Evolutionary conservation across 64 coral and sea anemone genomes (phyloP).

Genomic region (Hydrozoanthus tunicans): DNA sequence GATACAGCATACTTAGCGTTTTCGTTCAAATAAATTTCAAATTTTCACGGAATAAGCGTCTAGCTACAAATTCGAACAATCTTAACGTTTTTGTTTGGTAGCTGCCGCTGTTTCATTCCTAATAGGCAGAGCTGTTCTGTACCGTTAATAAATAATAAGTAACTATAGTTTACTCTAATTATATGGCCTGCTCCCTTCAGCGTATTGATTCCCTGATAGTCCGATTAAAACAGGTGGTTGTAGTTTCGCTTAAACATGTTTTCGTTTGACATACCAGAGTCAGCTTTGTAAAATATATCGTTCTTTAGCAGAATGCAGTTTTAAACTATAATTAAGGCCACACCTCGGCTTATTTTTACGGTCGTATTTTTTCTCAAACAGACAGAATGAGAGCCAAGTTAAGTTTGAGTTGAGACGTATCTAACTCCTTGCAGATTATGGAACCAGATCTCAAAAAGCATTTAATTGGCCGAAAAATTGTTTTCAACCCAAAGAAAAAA

Average conservation of each 20-base stretch:
- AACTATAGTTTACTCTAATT: neutral
- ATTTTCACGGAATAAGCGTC: neutral
- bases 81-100: neutral
- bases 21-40: neutral
- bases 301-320: neutral
- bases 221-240: neutral
- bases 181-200: conserved; percentile 14
- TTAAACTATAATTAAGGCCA: neutral
- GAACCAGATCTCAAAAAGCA: neutral
- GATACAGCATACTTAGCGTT: neutral
- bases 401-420: neutral
- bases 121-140: neutral
- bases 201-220: neutral
- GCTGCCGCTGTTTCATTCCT: neutral
- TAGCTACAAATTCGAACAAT: no score
- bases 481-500: neutral
- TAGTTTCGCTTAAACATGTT: conserved; percentile 27
- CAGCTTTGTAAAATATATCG: conserved; percentile 16
- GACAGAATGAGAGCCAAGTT: neutral
- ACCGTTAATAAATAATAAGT: conserved; percentile 37
- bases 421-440: neutral
- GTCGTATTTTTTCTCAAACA: neutral
- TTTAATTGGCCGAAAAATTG: neutral
- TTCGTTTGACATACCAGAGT: conserved; percentile 2
- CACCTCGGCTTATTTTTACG: neutral